Evolutionary conservation across 2,888 invertebrate species (phyloP).

Genomic region (Drosophila kanekoi): DNA sequence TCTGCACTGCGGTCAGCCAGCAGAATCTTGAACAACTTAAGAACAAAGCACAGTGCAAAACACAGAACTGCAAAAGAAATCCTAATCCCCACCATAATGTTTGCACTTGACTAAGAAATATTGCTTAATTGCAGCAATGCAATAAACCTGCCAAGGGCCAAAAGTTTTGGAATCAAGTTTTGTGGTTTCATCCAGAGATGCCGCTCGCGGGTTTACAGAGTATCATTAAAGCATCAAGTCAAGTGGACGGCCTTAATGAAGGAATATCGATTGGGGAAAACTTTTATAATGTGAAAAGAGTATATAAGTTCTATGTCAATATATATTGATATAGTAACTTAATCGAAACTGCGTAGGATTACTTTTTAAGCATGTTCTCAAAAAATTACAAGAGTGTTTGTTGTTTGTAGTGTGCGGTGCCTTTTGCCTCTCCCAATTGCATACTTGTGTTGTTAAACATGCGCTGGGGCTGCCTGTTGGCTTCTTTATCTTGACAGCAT

Average conservation of each 20-base stretch:
- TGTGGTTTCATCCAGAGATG: conserved; percentile 31
- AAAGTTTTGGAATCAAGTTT: conserved; percentile 47
- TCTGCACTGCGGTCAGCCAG: conserved; percentile 27
- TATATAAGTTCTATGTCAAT: no score
- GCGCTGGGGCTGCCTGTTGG: conserved; percentile 60
- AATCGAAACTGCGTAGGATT: conserved; percentile 39
- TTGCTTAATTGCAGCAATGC: conserved; percentile 65
- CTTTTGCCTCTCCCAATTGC: conserved; percentile 34
- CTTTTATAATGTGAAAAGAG: no score
- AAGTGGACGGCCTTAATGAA: conserved; percentile 2
- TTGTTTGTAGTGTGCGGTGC: conserved; percentile 6
- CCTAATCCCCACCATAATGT: conserved; percentile 46
- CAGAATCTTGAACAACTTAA: conserved; percentile 40
- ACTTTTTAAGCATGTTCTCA: conserved; percentile 21
- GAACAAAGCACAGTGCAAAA: conserved; percentile 14
- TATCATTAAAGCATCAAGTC: conserved; percentile 18
- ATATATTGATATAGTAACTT: no score
- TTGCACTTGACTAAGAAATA: conserved; percentile 61
- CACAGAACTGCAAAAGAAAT: conserved; percentile 46
- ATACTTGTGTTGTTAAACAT: conserved; percentile 67
- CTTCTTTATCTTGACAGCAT: conserved; percentile 73
- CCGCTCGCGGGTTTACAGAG: conserved; percentile 28
- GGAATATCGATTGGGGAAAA: no score
- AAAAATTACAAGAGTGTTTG: not conserved
- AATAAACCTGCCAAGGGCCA: conserved; percentile 46